A percentile compares a stretch with the other conserved stretches of the same genome.
phyloP scores from a whole-genome alignment of 2,113 vertebrate genomes.

The Callospermophilus lateralis region DNA sequence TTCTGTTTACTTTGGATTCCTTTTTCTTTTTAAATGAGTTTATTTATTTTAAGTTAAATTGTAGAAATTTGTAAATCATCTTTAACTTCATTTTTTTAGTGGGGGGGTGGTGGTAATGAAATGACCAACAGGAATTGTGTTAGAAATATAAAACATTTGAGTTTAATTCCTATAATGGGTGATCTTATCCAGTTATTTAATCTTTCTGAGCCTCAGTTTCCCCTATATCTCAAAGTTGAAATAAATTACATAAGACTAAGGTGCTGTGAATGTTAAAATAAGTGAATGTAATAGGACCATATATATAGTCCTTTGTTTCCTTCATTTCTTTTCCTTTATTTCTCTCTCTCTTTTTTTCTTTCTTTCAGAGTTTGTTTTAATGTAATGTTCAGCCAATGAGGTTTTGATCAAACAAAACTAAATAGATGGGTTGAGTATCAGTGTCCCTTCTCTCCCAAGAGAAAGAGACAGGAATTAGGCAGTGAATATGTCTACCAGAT shows the following conservation, averaged over 20 bases:
- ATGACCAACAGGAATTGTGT: background rate
- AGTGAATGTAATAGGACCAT: background rate
- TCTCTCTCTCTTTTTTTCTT: background rate
- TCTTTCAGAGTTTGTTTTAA: constrained; percentile 9
- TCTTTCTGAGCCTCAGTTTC: constrained; percentile 20
- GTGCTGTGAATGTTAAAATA: constrained; percentile 33
- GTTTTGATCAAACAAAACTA: constrained; percentile 5
- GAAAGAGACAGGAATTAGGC: background rate
- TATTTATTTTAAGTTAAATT: constrained; percentile 45
- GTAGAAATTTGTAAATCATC: constrained; percentile 16
- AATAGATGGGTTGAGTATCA: background rate
- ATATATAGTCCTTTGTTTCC: background rate
- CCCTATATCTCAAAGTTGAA: background rate
- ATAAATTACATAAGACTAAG: background rate
- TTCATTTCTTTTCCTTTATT: background rate
- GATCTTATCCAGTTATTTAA: constrained; percentile 3
- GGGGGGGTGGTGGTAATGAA: background rate
- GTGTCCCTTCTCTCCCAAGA: fast-evolving
- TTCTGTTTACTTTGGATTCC: constrained; percentile 44
- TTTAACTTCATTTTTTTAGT: constrained; percentile 18
- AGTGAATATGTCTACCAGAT: background rate
- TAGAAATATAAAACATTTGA: background rate
- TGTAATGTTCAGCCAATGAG: background rate
- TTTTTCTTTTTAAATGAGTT: background rate
- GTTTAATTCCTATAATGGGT: constrained; percentile 20